Conservation (phyloP, 2,888 invertebrate genomes). For the Mythimna ferrago region DNA sequence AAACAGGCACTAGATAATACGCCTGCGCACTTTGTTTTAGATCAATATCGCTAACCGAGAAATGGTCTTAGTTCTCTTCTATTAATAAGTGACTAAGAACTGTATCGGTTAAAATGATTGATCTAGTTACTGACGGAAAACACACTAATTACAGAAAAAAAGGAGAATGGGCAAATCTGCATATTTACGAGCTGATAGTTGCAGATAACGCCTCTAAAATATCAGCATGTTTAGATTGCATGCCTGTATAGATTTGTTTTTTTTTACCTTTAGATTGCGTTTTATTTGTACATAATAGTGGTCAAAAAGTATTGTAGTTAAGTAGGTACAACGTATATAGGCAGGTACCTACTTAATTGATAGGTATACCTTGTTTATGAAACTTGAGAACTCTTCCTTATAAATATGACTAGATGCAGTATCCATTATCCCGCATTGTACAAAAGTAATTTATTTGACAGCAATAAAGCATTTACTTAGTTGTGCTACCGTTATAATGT, state of each 20-base stretch:
- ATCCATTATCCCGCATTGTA: constrained; percentile 52
- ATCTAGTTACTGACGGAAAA: background rate
- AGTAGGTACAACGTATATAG: background rate
- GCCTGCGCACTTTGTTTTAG: constrained; percentile 48
- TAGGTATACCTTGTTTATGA: constrained; percentile 13
- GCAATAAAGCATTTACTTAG: constrained; percentile 53
- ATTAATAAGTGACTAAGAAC: constrained; percentile 12
- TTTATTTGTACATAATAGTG: background rate
- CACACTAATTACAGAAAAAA: background rate
- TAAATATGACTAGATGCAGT: constrained; percentile 29
- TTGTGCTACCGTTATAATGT: constrained; percentile 48
- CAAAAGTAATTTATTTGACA: constrained; percentile 61
- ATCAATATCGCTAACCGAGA: constrained; percentile 40
- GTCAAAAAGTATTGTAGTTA: background rate
- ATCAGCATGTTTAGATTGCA: background rate
- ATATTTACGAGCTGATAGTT: no score
- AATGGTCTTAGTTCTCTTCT: constrained; percentile 23
- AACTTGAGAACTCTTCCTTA: constrained; percentile 43
- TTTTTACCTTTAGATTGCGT: background rate
- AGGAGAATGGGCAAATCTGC: background rate
- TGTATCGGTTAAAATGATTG: background rate
- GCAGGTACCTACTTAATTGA: background rate
- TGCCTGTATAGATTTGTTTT: no score
- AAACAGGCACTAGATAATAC: constrained; percentile 49
- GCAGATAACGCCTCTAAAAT: no score